Percentiles rank a stretch among this genome's conserved stretches.
These are phyloP conservation scores for Mesorhabditis sp. DNA, from an alignment of 2,888 invertebrate genomes.

Conservation along the genomic window DNA sequence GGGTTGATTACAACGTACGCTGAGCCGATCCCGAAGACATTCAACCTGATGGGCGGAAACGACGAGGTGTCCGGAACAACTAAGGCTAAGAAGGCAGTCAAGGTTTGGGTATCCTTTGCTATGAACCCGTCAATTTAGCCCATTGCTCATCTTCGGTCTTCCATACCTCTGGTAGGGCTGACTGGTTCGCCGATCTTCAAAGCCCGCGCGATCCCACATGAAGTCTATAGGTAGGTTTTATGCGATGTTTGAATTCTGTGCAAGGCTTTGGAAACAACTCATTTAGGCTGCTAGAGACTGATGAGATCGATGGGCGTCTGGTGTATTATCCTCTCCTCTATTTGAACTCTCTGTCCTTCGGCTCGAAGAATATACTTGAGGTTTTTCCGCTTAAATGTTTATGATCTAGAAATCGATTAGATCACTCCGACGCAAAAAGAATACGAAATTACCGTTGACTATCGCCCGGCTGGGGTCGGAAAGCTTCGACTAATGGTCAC, in stretches of 20 bases:
- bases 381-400: neutral
- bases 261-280: neutral
- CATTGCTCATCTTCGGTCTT: neutral
- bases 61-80: neutral
- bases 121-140: neutral
- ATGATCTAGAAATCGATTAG: neutral
- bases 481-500: slow-evolving; percentile 60
- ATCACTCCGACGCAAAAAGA: neutral
- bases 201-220: neutral
- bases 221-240: neutral
- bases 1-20: slow-evolving; percentile 37
- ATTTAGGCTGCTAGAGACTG: neutral
- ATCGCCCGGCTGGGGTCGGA: slow-evolving; percentile 44
- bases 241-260: neutral
- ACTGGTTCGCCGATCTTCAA: slow-evolving; percentile 1
- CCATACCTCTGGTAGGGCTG: neutral
- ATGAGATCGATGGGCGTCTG: neutral
- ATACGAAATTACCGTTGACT: slow-evolving; percentile 32
- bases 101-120: neutral
- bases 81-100: slow-evolving; percentile 10
- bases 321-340: slow-evolving; percentile 1
- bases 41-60: slow-evolving; percentile 36
- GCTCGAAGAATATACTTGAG: neutral
- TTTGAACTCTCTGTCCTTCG: neutral
- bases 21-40: slow-evolving; percentile 56